Conservation (phyloP, 2,888 invertebrate genomes). For the Melanotus villosus region DNA sequence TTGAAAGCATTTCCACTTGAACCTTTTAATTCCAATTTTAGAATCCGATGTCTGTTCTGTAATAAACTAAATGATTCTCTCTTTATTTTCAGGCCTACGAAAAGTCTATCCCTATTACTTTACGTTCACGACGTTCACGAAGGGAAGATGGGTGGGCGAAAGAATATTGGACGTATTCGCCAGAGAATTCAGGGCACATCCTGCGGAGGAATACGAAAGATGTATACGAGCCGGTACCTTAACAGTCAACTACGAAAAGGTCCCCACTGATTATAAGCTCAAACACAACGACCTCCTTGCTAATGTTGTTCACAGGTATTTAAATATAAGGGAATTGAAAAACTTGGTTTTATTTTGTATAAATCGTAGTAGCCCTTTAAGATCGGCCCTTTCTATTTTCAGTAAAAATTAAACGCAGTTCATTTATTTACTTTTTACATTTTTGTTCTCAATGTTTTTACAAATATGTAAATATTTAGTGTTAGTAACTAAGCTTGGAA, state of each 20-base stretch:
- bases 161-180: slow-evolving; percentile 94
- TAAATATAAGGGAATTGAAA: background rate
- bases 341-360: too few relatives aligned
- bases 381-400: background rate
- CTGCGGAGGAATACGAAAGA: slow-evolving; percentile 92
- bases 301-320: slow-evolving; percentile 94
- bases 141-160: slow-evolving; percentile 96
- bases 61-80: slow-evolving; percentile 6
- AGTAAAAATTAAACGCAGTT: background rate
- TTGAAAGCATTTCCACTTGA: background rate
- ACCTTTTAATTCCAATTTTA: background rate
- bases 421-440: too few relatives aligned
- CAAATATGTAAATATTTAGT: too few relatives aligned
- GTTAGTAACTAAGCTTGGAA: background rate
- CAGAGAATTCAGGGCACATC: slow-evolving; percentile 94
- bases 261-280: slow-evolving; percentile 91
- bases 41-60: background rate
- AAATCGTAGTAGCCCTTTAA: too few relatives aligned
- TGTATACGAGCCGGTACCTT: slow-evolving; percentile 93
- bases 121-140: slow-evolving; percentile 96
- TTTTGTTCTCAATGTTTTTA: too few relatives aligned
- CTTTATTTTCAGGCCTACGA: slow-evolving; percentile 81
- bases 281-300: slow-evolving; percentile 94
- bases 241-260: slow-evolving; percentile 94
- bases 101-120: slow-evolving; percentile 98